Evolutionary conservation across 2,888 invertebrate genomes (phyloP).

Genomic region (Helicoverpa assulta): DNA sequence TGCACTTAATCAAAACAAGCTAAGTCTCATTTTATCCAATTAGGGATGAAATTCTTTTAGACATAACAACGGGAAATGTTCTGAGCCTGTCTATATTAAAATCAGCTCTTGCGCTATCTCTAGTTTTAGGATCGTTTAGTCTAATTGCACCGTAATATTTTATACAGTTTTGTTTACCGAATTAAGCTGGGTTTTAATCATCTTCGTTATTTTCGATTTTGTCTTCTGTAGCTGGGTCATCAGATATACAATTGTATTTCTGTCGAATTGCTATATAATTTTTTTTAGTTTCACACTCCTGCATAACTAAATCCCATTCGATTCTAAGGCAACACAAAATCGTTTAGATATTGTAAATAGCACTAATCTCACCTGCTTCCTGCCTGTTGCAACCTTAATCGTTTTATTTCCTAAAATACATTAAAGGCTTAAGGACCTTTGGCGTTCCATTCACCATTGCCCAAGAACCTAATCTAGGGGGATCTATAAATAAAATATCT

Average conservation of each 20-base stretch:
- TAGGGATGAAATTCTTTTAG: no score
- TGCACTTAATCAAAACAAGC: no score
- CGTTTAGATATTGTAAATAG: not conserved
- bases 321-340: not conserved
- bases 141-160: no score
- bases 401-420: constrained; percentile 5
- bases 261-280: not conserved
- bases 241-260: not conserved
- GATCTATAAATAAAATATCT: constrained; percentile 23
- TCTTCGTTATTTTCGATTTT: not conserved
- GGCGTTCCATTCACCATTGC: constrained; percentile 31
- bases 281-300: not conserved
- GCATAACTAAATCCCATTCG: not conserved
- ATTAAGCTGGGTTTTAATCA: not conserved
- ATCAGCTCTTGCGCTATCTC: no score
- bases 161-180: no score
- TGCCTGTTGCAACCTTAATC: constrained; percentile 15
- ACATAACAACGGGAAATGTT: no score
- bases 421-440: constrained; percentile 5
- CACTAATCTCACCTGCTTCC: not conserved
- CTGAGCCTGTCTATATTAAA: no score
- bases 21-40: no score
- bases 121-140: no score
- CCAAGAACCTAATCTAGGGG: constrained; percentile 17
- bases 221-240: not conserved